phyloP scores from a whole-genome alignment of 2,797 vertebrate species.

The Siniperca undulata region DNA sequence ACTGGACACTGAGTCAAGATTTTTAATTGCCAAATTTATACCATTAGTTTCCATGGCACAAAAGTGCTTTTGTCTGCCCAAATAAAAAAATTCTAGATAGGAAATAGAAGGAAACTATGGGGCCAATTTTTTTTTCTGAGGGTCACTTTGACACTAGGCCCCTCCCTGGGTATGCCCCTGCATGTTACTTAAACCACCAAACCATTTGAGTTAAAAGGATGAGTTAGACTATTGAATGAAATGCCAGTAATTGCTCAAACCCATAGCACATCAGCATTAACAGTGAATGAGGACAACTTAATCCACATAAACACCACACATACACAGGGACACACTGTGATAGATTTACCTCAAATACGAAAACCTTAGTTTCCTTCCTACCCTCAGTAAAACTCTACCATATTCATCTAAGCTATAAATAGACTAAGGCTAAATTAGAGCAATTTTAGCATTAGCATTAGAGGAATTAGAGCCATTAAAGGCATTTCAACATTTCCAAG shows the following conservation, averaged over 20 bases:
- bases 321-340: background rate
- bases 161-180: no score
- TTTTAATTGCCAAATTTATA: background rate
- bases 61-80: background rate
- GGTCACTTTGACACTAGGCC: background rate
- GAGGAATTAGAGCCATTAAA: constrained; percentile 52
- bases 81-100: background rate
- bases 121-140: no score
- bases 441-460: constrained; percentile 45
- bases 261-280: background rate
- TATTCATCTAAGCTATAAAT: constrained; percentile 42
- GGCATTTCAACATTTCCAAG: constrained; percentile 42
- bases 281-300: background rate
- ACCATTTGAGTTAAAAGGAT: background rate
- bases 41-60: background rate
- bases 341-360: constrained; percentile 14
- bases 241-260: background rate
- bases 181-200: background rate
- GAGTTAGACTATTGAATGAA: background rate
- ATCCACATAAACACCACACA: background rate
- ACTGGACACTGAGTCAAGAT: background rate
- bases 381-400: background rate
- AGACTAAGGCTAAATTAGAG: constrained; percentile 50
- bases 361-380: constrained; percentile 1
- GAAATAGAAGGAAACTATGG: background rate